Evolutionary conservation across 2,113 vertebrate genomes (phyloP), one percentile per base, ranked within the genome.

Genomic region (Phaetusa simplex): DNA sequence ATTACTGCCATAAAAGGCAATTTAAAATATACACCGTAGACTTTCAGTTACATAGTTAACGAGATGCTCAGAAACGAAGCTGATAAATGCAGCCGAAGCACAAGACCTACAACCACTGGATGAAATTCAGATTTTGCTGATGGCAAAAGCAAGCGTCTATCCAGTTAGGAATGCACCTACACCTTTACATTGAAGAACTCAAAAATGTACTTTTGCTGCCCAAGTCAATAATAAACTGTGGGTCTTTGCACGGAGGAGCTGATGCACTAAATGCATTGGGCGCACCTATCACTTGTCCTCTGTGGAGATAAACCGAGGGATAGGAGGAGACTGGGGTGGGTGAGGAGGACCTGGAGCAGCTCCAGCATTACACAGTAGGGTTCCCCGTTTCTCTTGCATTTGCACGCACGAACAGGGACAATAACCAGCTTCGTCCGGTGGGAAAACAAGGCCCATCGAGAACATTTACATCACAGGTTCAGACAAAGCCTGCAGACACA

Each of bases 401-500:
- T 1, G 5, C n/a, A 42, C 2, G 2, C 55, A 32, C 0, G 0
- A 87, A 53, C 2, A 8, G 40, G 71, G 53, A 88, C 74, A 64
- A 65, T 53, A 56, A 56, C 45, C 58, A 88, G 5, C 30, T 36
- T 85, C 12, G 3, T 65, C 43, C 53, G 76, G 56, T 49, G 69
- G 71, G 62, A 92, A 95, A 96, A 88, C 67, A 73, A 61, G 42
- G 80, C n/a, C 79, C 29, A 73, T 42, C 8, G 22, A 65, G 80
- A 90, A 83, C 42, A 69, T 71, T 73, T 38, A 32, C 24, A 86
- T 81, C 32, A 86, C 53, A 66, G 72, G 58, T 58, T 69, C 59
- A 82, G 40, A 88, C 70, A 90, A 95, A 95, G 82, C 30, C 82
- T 70, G 45, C 71, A 95, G 86, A 86, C 10, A 29, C 50, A 88